phyloP scores from a whole-genome alignment of 2,888 invertebrate species.

The Eilema depressum region DNA sequence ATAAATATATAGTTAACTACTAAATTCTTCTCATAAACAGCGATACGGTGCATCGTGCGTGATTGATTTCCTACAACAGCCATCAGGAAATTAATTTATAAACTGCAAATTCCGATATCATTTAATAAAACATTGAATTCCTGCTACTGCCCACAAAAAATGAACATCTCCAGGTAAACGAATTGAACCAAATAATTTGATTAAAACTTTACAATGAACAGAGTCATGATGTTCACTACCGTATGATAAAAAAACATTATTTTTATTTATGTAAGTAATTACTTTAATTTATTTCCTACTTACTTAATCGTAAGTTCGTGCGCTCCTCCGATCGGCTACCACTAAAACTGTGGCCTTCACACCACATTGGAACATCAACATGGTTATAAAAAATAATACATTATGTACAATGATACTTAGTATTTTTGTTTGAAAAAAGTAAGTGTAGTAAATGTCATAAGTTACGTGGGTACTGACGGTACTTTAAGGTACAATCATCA shows the following conservation, averaged over 20 bases:
- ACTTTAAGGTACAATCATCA: too few relatives aligned
- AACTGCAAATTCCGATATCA: background rate
- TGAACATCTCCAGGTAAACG: background rate
- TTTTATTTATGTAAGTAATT: constrained; percentile 45
- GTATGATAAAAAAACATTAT: constrained; percentile 30
- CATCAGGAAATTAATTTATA: background rate
- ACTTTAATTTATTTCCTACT: constrained; percentile 48
- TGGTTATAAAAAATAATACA: constrained; percentile 7
- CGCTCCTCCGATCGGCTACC: constrained; percentile 36
- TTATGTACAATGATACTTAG: constrained; percentile 7
- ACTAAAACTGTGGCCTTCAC: constrained; percentile 36
- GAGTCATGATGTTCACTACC: constrained; percentile 34
- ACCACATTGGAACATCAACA: constrained; percentile 11
- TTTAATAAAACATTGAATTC: background rate
- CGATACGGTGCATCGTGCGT: background rate
- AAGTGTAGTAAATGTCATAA: background rate
- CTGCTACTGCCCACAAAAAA: background rate
- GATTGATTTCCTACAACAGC: background rate
- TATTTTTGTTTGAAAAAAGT: background rate
- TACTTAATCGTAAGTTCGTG: constrained; percentile 47
- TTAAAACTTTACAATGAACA: constrained; percentile 6
- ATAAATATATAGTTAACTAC: too few relatives aligned
- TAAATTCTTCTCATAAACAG: background rate
- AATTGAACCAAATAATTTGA: constrained; percentile 16
- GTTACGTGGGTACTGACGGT: too few relatives aligned